Percentiles rank a stretch among this genome's conserved stretches.
phyloP scores from a whole-genome alignment of 2,888 invertebrate species.

The Pasiphila rectangulata region DNA sequence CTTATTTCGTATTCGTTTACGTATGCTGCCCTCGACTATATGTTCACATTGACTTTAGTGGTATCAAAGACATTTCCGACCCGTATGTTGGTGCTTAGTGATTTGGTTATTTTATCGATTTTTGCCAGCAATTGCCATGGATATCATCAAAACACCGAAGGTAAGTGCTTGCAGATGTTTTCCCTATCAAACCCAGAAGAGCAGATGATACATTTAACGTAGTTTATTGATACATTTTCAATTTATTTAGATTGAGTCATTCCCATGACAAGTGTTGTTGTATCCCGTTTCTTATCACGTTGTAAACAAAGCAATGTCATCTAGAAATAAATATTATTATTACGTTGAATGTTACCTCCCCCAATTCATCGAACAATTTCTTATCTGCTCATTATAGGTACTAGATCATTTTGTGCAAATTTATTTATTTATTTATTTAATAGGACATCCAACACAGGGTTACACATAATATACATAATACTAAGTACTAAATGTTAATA shows the following conservation, averaged over 20 bases:
- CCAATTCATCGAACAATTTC: not conserved
- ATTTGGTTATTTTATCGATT: constrained; percentile 61
- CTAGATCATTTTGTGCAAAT: no score
- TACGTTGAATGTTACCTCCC: not conserved
- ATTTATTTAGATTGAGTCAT: not conserved
- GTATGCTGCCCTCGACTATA: not conserved
- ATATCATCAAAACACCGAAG: constrained; percentile 72
- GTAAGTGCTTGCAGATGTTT: constrained; percentile 40
- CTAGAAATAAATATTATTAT: no score
- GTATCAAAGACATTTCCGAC: constrained; percentile 10
- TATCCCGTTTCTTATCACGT: constrained; percentile 1
- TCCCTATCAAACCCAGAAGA: not conserved
- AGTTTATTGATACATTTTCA: not conserved
- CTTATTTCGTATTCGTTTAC: not conserved
- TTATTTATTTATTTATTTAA: no score
- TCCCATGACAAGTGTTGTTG: constrained; percentile 3
- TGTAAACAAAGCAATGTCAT: constrained; percentile 16
- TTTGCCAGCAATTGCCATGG: constrained; percentile 54
- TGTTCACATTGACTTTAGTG: not conserved
- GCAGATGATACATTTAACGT: not conserved
- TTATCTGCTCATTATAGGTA: not conserved
- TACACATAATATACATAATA: no score
- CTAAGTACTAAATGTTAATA: no score
- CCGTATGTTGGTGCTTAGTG: constrained; percentile 41
- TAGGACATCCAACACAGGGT: no score